Base-by-base conservation (phyloP, 1,140 invertebrate genomes). In the Meloidogyne floridensis region DNA sequence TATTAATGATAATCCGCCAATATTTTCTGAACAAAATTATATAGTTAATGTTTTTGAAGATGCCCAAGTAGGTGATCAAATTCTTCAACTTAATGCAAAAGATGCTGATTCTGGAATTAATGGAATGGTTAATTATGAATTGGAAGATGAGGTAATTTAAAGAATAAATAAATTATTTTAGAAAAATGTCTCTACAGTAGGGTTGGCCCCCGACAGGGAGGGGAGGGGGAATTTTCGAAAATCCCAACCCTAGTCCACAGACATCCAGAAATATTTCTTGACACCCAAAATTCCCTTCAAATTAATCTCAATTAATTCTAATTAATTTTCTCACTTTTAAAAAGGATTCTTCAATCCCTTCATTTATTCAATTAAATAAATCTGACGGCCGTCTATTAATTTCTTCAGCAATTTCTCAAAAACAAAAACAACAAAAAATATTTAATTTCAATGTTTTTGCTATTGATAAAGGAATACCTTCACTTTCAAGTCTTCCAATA, bases 1-100 rank as follows among this genome's bases (percentile, higher is more conserved):
- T 91, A 95, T 98, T 11, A 95, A 97, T 90, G 95, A 97, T 90
- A 97, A 97, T 89, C 93, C 94, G 15, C 91, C 91, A 15, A 54
- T 80, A 13, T 92, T 91, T 89, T 6, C 56, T 13, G 56, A 75
- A 47, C 51, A 54, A 42, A 71, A 79, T 7, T 87, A 87, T 73
- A 53, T 51, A 54, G 53, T 80, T 15, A 80, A 70, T 10, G 43
- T 87, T 18, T 72, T 83, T n/a, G 82, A 87, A 20, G 85, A 91
- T 83, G 84, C 87, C 0, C 70, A 54, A 47, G 84, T 90, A 4
- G 91, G 91, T 11, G 88, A 87, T 3, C 89, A 86, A n/a, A 70
- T 92, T 8, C 82, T 92, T 1, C 85, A 82, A 10, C 86, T 91
- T 43, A 85, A 87, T 20, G 91, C 91, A n/a, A 90, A 86, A 2